Percentiles rank a stretch among this genome's conserved stretches.
Evolutionary conservation across 2,888 invertebrate genomes (phyloP).

Genomic region (Leptarthrus brevirostris): DNA sequence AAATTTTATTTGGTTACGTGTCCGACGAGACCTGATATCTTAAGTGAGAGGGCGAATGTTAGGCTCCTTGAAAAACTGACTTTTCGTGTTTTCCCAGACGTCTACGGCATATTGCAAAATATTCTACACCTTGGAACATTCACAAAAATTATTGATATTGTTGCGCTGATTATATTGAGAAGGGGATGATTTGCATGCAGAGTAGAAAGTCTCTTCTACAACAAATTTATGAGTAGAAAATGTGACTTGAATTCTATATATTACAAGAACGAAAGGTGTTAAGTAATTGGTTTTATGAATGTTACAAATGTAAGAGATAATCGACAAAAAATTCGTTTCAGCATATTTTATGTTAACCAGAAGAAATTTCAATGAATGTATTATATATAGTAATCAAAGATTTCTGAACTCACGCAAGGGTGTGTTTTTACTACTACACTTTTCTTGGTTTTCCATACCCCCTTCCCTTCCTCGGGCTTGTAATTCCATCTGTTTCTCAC

Average conservation of each 20-base stretch:
- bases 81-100: conserved; percentile 24
- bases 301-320: no score
- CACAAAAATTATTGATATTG: conserved; percentile 44
- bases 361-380: no score
- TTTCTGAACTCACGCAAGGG: no score
- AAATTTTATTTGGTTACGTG: conserved; percentile 50
- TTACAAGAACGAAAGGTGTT: no score
- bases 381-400: no score
- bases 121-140: conserved; percentile 12
- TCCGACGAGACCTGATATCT: conserved; percentile 36
- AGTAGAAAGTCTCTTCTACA: conserved; percentile 8
- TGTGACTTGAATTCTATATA: conserved; percentile 28
- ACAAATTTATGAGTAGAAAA: conserved; percentile 20
- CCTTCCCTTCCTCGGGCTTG: no score
- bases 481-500: no score
- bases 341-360: no score
- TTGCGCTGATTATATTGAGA: conserved; percentile 39
- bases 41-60: conserved; percentile 34
- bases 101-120: conserved; percentile 7
- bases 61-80: conserved; percentile 33
- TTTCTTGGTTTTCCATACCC: no score
- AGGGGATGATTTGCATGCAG: conserved; percentile 36
- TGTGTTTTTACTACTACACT: no score
- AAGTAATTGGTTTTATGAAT: no score
- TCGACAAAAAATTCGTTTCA: no score